phyloP scores from a whole-genome alignment of 2,888 invertebrate species.

The Agrilus cyanescens region DNA sequence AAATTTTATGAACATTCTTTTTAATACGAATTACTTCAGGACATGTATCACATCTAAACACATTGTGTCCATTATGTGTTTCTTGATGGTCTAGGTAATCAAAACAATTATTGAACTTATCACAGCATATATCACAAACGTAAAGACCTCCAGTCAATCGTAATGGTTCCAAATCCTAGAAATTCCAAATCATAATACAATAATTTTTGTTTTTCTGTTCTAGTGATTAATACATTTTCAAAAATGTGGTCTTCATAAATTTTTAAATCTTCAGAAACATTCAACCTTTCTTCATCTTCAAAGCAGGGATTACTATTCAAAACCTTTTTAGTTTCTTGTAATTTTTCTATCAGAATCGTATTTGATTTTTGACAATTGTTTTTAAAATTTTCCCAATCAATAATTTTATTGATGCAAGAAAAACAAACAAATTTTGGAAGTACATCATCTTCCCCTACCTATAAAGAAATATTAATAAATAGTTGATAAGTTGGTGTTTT shows the following conservation, averaged over 20 bases:
- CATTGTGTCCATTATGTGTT: constrained; percentile 20
- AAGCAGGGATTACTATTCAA: not conserved
- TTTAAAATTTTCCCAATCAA: constrained; percentile 23
- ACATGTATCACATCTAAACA: constrained; percentile 25
- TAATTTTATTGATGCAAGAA: constrained; percentile 20
- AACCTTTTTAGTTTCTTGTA: constrained; percentile 5
- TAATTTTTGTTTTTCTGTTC: too few species aligned
- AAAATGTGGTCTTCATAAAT: too few species aligned
- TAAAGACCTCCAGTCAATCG: constrained; percentile 14
- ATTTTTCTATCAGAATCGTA: constrained; percentile 14
- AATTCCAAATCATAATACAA: not conserved
- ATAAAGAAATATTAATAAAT: constrained; percentile 7
- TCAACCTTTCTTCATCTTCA: constrained; percentile 5
- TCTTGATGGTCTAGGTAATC: constrained; percentile 25
- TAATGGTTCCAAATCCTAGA: constrained; percentile 13
- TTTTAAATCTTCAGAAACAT: not conserved
- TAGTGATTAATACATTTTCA: too few species aligned
- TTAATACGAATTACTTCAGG: constrained; percentile 12
- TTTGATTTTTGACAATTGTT: constrained; percentile 22
- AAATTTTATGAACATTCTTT: not conserved
- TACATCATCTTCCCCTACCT: constrained; percentile 20
- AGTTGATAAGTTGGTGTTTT: not conserved
- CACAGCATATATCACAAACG: constrained; percentile 21
- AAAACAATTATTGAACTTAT: constrained; percentile 18
- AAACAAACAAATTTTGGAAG: constrained; percentile 20